Percentiles rank a stretch among this genome's conserved stretches.
Conservation (phyloP, 2,888 invertebrate genomes). For the Uloborus plumipes region DNA sequence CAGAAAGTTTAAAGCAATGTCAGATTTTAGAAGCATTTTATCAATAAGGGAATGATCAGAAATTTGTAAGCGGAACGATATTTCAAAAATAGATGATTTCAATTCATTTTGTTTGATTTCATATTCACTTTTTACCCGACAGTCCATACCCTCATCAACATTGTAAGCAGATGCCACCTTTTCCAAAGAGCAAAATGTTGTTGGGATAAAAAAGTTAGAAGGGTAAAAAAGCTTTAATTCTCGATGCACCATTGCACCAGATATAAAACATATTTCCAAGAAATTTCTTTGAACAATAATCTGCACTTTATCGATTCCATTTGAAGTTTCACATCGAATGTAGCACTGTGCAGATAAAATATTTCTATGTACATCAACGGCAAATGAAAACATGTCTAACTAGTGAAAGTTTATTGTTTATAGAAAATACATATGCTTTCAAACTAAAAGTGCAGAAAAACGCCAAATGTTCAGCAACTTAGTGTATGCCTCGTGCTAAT, state of each 20-base stretch:
- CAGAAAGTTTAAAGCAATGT: too few relatives aligned
- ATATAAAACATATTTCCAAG: too few relatives aligned
- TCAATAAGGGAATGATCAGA: background rate
- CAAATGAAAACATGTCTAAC: background rate
- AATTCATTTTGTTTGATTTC: background rate
- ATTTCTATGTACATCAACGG: conserved; percentile 14
- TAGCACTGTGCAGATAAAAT: conserved; percentile 8
- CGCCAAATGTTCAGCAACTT: too few relatives aligned
- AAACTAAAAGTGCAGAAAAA: too few relatives aligned
- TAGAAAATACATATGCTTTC: too few relatives aligned
- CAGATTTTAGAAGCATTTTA: background rate
- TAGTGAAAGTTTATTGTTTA: too few relatives aligned
- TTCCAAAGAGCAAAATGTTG: background rate
- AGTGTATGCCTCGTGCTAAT: too few relatives aligned
- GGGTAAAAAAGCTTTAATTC: background rate
- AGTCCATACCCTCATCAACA: background rate
- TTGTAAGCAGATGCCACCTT: background rate
- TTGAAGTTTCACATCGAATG: background rate
- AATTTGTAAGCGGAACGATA: background rate
- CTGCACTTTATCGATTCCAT: background rate
- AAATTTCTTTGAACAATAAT: background rate
- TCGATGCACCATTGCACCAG: too few relatives aligned
- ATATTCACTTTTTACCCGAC: background rate
- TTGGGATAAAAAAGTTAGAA: background rate
- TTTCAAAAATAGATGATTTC: background rate